Evolutionary conservation across 2,888 invertebrate species (phyloP).

Genomic region (Pyrochroa serraticornis): DNA sequence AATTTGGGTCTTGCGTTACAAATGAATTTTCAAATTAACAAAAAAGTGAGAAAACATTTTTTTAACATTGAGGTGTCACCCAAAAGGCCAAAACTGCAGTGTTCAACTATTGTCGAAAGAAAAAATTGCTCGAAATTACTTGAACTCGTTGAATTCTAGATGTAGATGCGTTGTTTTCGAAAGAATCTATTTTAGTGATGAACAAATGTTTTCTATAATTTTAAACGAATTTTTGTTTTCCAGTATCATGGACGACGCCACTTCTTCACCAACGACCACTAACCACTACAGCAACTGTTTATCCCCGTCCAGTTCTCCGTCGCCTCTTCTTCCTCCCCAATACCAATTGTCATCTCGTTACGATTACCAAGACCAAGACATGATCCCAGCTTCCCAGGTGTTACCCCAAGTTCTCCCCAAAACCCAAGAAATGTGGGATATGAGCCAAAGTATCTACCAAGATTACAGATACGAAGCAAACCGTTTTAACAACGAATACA

Average conservation of each 20-base stretch:
- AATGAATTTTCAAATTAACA: no score
- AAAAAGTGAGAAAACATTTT: no score
- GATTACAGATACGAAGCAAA: constrained; percentile 53
- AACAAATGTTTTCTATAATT: background rate
- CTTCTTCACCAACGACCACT: constrained; percentile 55
- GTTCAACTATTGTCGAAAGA: no score
- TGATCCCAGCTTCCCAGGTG: constrained; percentile 54
- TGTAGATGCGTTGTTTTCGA: no score
- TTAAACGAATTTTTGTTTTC: constrained; percentile 34
- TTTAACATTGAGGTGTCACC: no score
- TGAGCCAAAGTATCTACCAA: constrained; percentile 44
- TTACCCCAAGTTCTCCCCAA: constrained; percentile 54
- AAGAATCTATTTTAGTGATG: no score
- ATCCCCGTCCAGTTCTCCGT: constrained; percentile 56
- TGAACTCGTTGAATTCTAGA: no score
- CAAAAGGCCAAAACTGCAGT: no score
- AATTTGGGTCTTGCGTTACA: no score
- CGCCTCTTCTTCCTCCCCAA: constrained; percentile 53
- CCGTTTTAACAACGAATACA: constrained; percentile 47
- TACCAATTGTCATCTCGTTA: constrained; percentile 51
- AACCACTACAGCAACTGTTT: constrained; percentile 54
- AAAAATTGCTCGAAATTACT: no score
- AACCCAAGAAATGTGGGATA: constrained; percentile 51
- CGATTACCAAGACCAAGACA: constrained; percentile 62
- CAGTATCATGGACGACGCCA: constrained; percentile 57